Conservation (phyloP, 2,888 invertebrate species). For the Oscheius sp. region DNA sequence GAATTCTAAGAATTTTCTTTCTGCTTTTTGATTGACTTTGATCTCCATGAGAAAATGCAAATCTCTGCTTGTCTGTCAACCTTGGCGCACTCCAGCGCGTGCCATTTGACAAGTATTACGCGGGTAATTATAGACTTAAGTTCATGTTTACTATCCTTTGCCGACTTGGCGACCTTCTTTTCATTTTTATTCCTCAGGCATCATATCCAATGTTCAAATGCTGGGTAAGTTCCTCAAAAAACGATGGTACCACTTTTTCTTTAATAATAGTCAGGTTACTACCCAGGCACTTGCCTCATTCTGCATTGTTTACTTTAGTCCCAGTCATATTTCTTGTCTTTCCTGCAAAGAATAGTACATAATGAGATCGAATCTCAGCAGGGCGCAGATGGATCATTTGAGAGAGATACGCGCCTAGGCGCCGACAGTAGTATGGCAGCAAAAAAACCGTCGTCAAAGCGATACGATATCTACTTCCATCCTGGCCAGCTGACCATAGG, state of each 20-base stretch:
- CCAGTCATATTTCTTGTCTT: not conserved
- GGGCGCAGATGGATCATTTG: slow-evolving; percentile 27
- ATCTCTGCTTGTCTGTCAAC: slow-evolving; percentile 10
- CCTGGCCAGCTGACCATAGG: not conserved
- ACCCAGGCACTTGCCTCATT: not conserved
- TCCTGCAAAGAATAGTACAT: slow-evolving; percentile 5
- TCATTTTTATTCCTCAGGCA: not conserved
- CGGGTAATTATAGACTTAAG: slow-evolving; percentile 36
- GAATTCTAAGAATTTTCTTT: not conserved
- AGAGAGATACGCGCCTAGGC: slow-evolving; percentile 26
- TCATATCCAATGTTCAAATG: not conserved
- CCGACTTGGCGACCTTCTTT: slow-evolving; percentile 23
- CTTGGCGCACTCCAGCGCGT: not conserved
- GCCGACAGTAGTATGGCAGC: slow-evolving; percentile 8
- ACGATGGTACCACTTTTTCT: too few relatives aligned
- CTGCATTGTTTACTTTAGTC: slow-evolving; percentile 9
- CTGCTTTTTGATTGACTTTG: not conserved
- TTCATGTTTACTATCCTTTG: slow-evolving; percentile 33
- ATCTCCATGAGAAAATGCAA: slow-evolving; percentile 1
- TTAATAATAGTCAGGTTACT: too few relatives aligned
- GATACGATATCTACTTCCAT: slow-evolving; percentile 4
- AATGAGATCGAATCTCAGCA: slow-evolving; percentile 29
- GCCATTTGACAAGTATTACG: slow-evolving; percentile 37
- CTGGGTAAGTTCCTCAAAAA: not conserved
- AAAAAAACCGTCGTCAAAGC: not conserved